Conservation (phyloP, 2,888 invertebrate species). For the Andricus quercusramuli region DNA sequence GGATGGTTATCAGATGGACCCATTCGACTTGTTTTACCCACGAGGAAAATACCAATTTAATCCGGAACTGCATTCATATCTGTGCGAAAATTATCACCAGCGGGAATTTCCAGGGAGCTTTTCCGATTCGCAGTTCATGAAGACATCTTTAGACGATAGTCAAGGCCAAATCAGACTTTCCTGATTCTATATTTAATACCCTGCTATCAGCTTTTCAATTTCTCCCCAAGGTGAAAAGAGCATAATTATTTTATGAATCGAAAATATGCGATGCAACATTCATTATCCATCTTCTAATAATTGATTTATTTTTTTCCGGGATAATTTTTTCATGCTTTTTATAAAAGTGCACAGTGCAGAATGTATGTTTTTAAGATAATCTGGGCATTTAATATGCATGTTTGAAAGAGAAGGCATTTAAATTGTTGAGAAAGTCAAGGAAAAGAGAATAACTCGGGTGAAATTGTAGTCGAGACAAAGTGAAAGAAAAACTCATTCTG, state of each 20-base stretch:
- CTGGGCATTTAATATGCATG: background rate
- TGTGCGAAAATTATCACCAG: slow-evolving; percentile 50
- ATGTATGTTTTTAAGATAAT: background rate
- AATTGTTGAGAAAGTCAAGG: slow-evolving; percentile 11
- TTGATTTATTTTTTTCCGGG: background rate
- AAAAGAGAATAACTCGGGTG: slow-evolving; percentile 19
- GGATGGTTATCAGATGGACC: background rate
- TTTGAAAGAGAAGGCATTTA: background rate
- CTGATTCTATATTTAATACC: background rate
- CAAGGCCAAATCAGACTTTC: background rate
- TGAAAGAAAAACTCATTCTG: slow-evolving; percentile 22
- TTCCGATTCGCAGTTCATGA: slow-evolving; percentile 56
- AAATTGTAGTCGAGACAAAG: slow-evolving; percentile 16
- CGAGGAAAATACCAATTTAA: slow-evolving; percentile 51
- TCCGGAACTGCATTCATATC: slow-evolving; percentile 42
- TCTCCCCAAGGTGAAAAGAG: background rate
- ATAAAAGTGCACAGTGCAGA: background rate
- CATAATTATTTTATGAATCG: too few relatives aligned
- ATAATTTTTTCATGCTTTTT: background rate
- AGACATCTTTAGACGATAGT: slow-evolving; percentile 43
- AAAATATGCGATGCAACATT: too few relatives aligned
- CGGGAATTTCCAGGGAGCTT: slow-evolving; percentile 55
- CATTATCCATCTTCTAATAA: background rate
- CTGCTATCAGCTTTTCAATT: slow-evolving; percentile 3
- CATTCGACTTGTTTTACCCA: slow-evolving; percentile 12